Evolutionary conservation across 1,140 invertebrate species (phyloP).

Genomic region (Nephila pilipes): DNA sequence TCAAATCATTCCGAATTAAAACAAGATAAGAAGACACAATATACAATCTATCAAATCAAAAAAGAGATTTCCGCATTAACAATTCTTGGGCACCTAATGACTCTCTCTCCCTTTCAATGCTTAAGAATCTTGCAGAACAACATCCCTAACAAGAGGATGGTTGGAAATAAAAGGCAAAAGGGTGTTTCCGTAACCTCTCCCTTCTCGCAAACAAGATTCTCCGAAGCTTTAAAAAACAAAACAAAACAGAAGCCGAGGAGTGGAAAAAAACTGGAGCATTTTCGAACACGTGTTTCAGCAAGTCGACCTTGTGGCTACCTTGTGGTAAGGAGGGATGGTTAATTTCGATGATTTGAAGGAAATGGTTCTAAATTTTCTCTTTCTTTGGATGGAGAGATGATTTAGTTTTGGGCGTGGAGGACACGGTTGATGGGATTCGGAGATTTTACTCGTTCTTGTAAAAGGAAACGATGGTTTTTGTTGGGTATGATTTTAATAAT

Average conservation of each 20-base stretch:
- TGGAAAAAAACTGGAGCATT: constrained; percentile 1
- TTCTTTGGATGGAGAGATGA: not conserved
- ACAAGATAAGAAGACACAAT: not conserved
- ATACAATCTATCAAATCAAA: not conserved
- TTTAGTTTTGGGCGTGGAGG: not conserved
- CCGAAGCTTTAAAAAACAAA: not conserved
- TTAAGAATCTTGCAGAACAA: not conserved
- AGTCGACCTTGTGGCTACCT: constrained; percentile 21
- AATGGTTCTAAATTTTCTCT: not conserved
- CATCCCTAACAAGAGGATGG: not conserved
- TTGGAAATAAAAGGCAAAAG: not conserved
- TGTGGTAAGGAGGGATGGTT: not conserved
- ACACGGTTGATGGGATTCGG: not conserved
- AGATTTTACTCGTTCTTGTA: not conserved
- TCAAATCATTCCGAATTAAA: not conserved
- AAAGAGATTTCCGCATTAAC: not conserved
- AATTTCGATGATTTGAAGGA: not conserved
- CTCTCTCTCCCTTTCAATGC: not conserved
- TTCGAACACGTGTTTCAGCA: constrained; percentile 23
- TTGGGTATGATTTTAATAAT: not conserved
- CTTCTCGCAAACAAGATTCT: not conserved
- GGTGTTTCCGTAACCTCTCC: constrained; percentile 21
- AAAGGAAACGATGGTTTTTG: not conserved
- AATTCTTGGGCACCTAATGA: not conserved
- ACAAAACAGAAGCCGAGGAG: not conserved